phyloP scores from a whole-genome alignment of 64 coral and sea anemone genomes.

The Anthopleura sola region DNA sequence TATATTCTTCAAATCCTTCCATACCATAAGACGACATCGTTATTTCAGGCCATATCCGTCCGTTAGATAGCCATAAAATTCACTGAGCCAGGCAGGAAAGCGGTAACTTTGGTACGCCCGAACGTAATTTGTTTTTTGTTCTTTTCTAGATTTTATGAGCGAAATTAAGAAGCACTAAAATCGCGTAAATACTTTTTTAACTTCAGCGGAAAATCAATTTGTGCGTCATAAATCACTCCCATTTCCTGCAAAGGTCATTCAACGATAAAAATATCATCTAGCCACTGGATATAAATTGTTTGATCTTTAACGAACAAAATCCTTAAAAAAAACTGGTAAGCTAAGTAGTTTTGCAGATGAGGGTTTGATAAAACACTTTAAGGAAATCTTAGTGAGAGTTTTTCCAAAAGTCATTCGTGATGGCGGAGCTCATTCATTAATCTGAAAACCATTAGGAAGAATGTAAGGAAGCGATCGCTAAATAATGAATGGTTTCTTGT shows the following conservation, averaged over 20 bases:
- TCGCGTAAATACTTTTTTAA: not conserved
- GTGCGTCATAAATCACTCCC: not conserved
- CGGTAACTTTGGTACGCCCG: not conserved
- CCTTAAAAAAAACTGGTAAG: not conserved
- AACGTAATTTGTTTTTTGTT: not conserved
- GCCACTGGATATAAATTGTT: not conserved
- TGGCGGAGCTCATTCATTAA: not conserved
- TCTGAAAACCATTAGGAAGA: not conserved
- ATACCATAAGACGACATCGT: not conserved
- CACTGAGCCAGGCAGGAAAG: not conserved
- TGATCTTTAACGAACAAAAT: not conserved
- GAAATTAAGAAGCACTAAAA: constrained; percentile 5
- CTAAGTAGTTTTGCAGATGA: not conserved
- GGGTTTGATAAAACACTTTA: not conserved
- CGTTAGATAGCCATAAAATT: not conserved
- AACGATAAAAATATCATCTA: not conserved
- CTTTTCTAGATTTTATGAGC: not conserved
- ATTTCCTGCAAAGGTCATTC: constrained; percentile 1
- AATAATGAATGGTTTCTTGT: constrained; percentile 1
- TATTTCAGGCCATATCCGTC: not conserved
- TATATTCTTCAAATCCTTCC: no score
- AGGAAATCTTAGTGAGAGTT: not conserved
- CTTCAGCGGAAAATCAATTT: not conserved
- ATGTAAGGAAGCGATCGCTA: not conserved
- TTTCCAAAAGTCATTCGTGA: not conserved